Conservation (phyloP, 2,797 vertebrate species). For the Helarctos malayanus region DNA sequence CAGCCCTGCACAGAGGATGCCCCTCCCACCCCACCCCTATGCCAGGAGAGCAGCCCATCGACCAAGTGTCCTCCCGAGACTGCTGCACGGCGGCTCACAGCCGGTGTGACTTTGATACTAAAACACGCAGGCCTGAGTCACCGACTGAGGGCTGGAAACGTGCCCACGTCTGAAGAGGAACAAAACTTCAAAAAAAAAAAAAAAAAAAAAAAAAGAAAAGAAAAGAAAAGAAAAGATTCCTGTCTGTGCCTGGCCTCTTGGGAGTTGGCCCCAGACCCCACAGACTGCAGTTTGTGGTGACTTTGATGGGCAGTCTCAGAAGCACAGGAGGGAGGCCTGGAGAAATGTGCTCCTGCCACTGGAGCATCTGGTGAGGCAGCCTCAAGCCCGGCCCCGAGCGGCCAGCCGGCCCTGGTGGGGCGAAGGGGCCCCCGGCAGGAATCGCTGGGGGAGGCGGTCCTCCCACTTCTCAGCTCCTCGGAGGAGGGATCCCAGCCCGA, state of each 20-base stretch:
- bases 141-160: too few relatives aligned
- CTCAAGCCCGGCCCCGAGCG: too few relatives aligned
- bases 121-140: not conserved
- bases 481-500: not conserved
- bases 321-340: accelerated
- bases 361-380: not conserved
- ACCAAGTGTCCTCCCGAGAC: not conserved
- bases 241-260: not conserved
- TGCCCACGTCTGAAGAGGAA: not conserved
- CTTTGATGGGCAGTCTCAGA: not conserved
- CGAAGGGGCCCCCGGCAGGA: too few relatives aligned
- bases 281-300: not conserved
- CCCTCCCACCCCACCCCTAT: not conserved
- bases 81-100: accelerated
- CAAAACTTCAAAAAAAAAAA: not conserved
- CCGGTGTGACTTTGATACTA: not conserved
- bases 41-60: not conserved
- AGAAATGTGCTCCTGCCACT: accelerated
- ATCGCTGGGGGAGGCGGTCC: not conserved
- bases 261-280: not conserved
- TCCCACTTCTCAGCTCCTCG: too few relatives aligned
- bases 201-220: not conserved
- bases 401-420: not conserved
- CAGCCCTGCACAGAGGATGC: not conserved
- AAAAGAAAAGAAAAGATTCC: not conserved